Evolutionary conservation across 2,888 invertebrate genomes (phyloP).

Genomic region (Acleris holmiana): DNA sequence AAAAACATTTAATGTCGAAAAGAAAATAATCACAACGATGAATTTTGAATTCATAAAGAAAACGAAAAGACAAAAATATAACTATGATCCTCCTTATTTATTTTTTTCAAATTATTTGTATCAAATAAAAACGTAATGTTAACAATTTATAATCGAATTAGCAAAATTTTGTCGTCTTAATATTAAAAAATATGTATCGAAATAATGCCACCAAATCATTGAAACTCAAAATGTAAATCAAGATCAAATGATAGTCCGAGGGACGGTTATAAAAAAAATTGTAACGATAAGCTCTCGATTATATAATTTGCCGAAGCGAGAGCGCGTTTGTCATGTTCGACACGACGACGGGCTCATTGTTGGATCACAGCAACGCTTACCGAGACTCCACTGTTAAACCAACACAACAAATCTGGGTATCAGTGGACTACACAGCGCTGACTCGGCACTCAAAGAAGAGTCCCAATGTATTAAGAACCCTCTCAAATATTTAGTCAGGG

Average conservation of each 20-base stretch:
- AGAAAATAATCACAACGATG: conserved; percentile 82
- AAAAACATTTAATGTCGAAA: conserved; percentile 83
- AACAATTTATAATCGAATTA: conserved; percentile 54
- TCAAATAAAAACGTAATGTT: conserved; percentile 51
- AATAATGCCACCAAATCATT: conserved; percentile 43
- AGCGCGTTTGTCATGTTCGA: not conserved
- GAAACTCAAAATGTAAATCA: conserved; percentile 13
- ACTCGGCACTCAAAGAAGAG: not conserved
- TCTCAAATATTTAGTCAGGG: not conserved
- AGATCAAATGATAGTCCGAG: conserved; percentile 21
- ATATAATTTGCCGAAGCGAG: not conserved
- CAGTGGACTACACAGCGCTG: not conserved
- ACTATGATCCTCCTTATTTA: conserved; percentile 55
- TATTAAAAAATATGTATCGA: conserved; percentile 47
- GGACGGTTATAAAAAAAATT: conserved; percentile 10
- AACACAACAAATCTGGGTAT: conserved; percentile 1
- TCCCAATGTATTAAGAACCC: not conserved
- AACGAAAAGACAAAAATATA: conserved; percentile 76
- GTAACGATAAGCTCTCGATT: conserved; percentile 6
- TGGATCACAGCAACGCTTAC: not conserved
- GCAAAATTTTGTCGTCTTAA: conserved; percentile 50
- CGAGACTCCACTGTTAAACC: conserved; percentile 1
- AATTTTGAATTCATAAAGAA: conserved; percentile 82
- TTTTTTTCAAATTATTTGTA: conserved; percentile 45
- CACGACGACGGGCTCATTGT: not conserved